These are phyloP conservation scores for Astreopora myriophthalma DNA, from an alignment of 64 coral and sea anemone species.

Conservation along the genomic window DNA sequence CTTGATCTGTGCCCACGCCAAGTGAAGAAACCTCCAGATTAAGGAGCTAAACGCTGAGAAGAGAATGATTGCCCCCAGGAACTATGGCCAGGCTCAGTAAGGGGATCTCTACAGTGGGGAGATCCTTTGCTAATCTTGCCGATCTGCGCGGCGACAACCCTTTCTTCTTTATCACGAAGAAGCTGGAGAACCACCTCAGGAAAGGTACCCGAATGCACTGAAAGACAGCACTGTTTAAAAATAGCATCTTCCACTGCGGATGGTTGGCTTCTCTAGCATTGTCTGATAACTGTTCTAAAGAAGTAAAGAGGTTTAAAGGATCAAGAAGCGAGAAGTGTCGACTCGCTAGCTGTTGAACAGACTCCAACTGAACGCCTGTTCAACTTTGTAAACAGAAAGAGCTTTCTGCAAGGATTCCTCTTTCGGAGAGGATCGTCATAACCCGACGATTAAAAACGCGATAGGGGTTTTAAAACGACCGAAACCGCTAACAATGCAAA, in stretches of 20 bases:
- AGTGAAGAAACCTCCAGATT: not conserved
- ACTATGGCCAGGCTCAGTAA: not conserved
- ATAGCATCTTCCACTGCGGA: conserved; percentile 9
- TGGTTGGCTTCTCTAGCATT: conserved; percentile 2
- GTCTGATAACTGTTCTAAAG: conserved; percentile 1
- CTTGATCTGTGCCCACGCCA: not conserved
- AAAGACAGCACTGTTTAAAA: conserved; percentile 8
- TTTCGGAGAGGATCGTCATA: too few species aligned
- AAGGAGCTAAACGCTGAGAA: not conserved
- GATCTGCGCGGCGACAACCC: not conserved
- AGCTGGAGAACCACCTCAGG: not conserved
- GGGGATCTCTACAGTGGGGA: not conserved
- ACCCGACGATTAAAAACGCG: too few species aligned
- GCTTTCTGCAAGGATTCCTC: too few species aligned
- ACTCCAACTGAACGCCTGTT: too few species aligned
- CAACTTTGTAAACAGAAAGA: too few species aligned
- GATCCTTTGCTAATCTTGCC: conserved; percentile 18
- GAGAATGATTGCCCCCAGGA: not conserved
- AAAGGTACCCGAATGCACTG: not conserved
- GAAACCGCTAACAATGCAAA: too few species aligned
- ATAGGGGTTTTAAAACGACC: too few species aligned
- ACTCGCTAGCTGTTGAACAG: too few species aligned
- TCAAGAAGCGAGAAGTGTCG: not conserved
- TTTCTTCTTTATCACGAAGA: not conserved
- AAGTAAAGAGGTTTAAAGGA: not conserved